Conservation (phyloP, 2,113 vertebrate species). For the Aythya baeri region DNA sequence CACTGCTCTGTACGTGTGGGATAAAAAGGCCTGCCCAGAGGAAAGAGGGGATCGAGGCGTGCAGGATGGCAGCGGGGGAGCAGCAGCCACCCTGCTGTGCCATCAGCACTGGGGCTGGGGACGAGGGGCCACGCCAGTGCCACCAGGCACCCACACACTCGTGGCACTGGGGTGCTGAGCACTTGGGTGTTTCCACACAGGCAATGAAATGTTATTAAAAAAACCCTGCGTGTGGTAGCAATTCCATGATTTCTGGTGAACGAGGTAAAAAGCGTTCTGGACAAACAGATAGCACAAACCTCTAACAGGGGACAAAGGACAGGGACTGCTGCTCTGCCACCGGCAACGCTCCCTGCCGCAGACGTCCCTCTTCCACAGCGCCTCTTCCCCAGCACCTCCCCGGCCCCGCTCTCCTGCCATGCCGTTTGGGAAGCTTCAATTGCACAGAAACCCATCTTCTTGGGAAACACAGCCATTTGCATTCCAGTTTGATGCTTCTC, state of each 20-base stretch:
- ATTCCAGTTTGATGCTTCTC: background rate
- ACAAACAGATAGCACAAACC: background rate
- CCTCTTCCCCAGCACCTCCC: background rate
- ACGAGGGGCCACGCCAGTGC: too few relatives aligned
- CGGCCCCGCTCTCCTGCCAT: accelerated
- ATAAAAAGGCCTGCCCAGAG: background rate
- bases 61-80: background rate
- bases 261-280: too few relatives aligned
- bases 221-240: background rate
- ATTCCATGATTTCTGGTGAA: background rate
- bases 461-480: background rate
- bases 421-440: background rate
- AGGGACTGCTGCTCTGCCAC: background rate
- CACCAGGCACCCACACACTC: background rate
- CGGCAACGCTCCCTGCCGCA: background rate
- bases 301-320: too few relatives aligned
- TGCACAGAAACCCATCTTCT: background rate
- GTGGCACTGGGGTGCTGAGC: background rate
- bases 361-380: accelerated
- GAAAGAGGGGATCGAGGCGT: background rate
- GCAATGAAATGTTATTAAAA: background rate
- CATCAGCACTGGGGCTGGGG: too few relatives aligned
- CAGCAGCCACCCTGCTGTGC: background rate
- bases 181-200: background rate
- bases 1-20: background rate